These are phyloP conservation scores for Heliornis fulica DNA, from an alignment of 2,113 vertebrate species.

Conservation along the genomic window DNA sequence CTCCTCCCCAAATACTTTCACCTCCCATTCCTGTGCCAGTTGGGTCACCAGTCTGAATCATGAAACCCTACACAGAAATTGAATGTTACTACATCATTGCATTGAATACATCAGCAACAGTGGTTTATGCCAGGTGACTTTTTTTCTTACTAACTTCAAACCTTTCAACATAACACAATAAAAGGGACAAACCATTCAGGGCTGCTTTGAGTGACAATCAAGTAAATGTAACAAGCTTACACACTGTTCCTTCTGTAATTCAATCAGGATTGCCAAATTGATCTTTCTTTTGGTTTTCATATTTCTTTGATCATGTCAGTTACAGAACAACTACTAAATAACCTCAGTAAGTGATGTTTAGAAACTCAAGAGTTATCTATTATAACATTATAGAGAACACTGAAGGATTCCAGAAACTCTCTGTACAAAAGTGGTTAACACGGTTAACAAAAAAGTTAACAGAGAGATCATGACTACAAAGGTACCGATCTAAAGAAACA, in stretches of 20 bases:
- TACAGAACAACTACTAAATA: neutral
- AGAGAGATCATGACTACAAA: neutral
- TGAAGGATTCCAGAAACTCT: neutral
- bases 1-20: conserved; percentile 98
- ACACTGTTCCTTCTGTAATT: neutral
- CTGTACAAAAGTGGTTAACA: neutral
- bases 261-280: neutral
- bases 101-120: neutral
- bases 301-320: neutral
- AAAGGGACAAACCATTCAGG: neutral
- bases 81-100: neutral
- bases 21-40: conserved; percentile 98
- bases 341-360: neutral
- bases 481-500: neutral
- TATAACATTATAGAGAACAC: neutral
- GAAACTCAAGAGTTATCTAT: neutral
- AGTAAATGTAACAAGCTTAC: neutral
- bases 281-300: neutral
- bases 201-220: neutral
- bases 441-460: neutral
- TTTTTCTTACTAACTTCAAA: neutral
- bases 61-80: conserved; percentile 85
- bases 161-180: neutral
- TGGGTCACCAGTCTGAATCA: conserved; percentile 98
- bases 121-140: neutral